Conservation (phyloP, 2,888 invertebrate species). For the Plutella xylostella region DNA sequence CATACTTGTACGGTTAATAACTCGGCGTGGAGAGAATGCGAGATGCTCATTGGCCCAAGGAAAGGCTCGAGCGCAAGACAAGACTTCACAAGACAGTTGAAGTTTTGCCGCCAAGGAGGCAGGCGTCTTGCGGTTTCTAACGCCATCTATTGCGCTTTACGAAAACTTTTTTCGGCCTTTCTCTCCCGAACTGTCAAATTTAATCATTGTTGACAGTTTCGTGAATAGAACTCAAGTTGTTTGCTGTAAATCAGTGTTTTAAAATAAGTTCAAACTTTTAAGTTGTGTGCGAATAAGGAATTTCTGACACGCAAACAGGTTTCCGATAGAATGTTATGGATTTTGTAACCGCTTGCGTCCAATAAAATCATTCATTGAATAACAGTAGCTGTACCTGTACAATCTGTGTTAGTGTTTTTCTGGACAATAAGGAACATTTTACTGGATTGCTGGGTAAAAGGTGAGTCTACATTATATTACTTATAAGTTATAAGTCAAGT, state of each 20-base stretch:
- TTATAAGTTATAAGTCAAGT: too few relatives aligned
- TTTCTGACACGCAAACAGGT: conserved; percentile 2
- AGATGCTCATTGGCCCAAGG: conserved; percentile 5
- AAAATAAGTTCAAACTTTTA: too few relatives aligned
- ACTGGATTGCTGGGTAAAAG: neutral
- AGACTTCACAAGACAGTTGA: neutral
- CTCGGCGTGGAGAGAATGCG: conserved; percentile 1
- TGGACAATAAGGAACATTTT: too few relatives aligned
- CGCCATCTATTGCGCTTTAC: neutral
- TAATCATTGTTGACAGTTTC: neutral
- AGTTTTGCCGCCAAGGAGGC: neutral
- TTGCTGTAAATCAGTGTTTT: neutral
- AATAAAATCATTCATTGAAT: neutral
- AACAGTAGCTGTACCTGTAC: neutral
- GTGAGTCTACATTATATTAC: too few relatives aligned
- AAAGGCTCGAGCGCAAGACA: neutral
- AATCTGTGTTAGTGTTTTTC: too few relatives aligned
- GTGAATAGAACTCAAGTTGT: neutral
- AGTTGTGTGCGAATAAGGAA: conserved; percentile 1
- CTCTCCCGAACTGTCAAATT: neutral
- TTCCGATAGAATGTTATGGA: neutral
- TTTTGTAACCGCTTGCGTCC: neutral
- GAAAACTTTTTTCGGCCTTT: neutral
- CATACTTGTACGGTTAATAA: conserved; percentile 6
- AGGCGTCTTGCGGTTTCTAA: neutral